A percentile compares a stretch with the other conserved stretches of the same genome.
Evolutionary conservation across 2,888 invertebrate genomes (phyloP).

Genomic region (Acleris sparsana): DNA sequence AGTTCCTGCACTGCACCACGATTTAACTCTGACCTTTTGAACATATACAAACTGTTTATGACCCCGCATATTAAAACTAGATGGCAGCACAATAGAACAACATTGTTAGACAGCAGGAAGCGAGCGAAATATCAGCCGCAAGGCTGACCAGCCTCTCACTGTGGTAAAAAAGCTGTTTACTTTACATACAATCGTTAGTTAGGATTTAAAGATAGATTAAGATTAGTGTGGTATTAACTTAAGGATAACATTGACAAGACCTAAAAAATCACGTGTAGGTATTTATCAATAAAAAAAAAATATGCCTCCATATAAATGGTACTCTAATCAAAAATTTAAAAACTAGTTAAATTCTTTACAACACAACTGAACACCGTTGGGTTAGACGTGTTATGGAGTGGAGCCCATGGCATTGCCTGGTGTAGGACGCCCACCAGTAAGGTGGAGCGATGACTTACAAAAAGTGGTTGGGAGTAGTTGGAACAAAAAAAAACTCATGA

Average conservation of each 20-base stretch:
- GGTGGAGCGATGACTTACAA: too few species aligned
- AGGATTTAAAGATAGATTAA: constrained; percentile 23
- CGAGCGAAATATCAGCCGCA: constrained; percentile 47
- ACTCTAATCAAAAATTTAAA: too few species aligned
- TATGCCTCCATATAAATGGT: too few species aligned
- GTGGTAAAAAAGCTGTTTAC: constrained; percentile 25
- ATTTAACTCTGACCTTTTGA: background rate
- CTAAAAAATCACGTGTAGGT: background rate
- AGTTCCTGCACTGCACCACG: background rate
- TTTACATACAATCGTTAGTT: constrained; percentile 31
- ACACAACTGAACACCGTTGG: too few species aligned
- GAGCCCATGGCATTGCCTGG: too few species aligned
- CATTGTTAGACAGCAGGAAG: constrained; percentile 54
- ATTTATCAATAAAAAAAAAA: too few species aligned
- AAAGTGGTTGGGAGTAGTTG: too few species aligned
- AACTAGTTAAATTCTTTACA: too few species aligned
- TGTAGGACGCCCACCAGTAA: too few species aligned
- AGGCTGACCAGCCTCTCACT: constrained; percentile 58
- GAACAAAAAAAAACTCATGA: too few species aligned
- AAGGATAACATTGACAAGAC: background rate
- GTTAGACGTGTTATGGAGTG: too few species aligned
- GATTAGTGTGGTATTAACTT: constrained; percentile 8
- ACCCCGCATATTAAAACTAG: constrained; percentile 13
- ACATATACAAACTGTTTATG: too few species aligned
- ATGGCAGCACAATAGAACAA: constrained; percentile 33